Base-by-base conservation (phyloP, 1,140 invertebrate species). In the Lycorma delicatula region DNA sequence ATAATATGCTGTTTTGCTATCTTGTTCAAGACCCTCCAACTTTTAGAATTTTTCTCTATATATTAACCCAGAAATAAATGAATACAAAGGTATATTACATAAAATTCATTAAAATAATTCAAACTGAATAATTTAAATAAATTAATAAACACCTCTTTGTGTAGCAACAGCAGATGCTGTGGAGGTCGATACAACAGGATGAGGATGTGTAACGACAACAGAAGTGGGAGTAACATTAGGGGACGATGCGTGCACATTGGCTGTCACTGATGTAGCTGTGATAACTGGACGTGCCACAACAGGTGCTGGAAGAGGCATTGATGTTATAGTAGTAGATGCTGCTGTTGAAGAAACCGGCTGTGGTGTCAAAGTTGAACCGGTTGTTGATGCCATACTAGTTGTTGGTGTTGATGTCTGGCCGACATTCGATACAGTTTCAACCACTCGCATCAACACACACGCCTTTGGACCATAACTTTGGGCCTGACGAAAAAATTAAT, bases 401-500 rank as follows among this genome's bases (percentile, higher is more conserved):
- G 60, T 56, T 49, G 63, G 38, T 27, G 58, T 58, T 0, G 62
- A 26, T 44, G 41, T 44, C 18, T 56, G 26, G n/a, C 48, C 46
- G 36, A 50, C 41, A n/a, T 50, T 53, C 0, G 86, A 86, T 31
- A 92, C 85, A 0, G 89, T 93, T 71, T 97, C 94, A 46, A 97
- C 91, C 18, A 98, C 89, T 64, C 93, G 86, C 89, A 98, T 97
- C 7, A 94, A 80, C 48, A 96, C 92, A 67, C 95, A 91, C 0
- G 93, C 94, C 62, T 91, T 88, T 0, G 92, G 88, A 0, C 94
- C 94, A 72, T 96, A 98, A 64, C 92, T 93, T 70, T 96, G 93
- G 1, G 94, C 93, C 77, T 89, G 60, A 49, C 69, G 63, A 56
- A 61, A 59, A 50, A 60, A 58, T 56, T 28, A 25, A 4, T 26